Percentiles rank a stretch among this genome's conserved stretches.
phyloP scores from a whole-genome alignment of 2,888 invertebrate genomes.

The Leptinotarsa haldemani region DNA sequence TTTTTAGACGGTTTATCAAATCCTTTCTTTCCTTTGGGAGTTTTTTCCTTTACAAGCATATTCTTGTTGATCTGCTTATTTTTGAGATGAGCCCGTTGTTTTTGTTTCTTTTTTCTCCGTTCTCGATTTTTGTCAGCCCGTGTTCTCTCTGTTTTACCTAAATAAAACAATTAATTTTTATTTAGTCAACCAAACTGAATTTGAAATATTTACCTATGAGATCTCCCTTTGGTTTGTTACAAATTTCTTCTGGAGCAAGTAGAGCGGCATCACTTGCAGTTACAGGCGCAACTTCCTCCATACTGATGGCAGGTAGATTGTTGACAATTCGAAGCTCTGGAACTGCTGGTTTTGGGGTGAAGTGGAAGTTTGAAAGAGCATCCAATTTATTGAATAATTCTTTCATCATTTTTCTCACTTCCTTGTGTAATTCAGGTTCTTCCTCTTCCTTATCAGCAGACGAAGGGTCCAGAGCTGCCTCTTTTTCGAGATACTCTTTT shows the following conservation, averaged over 20 bases:
- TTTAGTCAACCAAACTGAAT: neutral
- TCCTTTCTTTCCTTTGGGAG: constrained; percentile 70
- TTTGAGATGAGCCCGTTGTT: constrained; percentile 72
- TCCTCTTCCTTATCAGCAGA: constrained; percentile 71
- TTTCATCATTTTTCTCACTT: constrained; percentile 80
- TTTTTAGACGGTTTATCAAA: constrained; percentile 71
- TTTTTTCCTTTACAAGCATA: constrained; percentile 42
- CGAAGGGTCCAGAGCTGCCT: constrained; percentile 70
- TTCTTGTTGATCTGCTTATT: constrained; percentile 64
- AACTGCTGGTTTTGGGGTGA: constrained; percentile 86
- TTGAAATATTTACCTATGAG: constrained; percentile 61
- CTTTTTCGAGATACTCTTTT: constrained; percentile 81
- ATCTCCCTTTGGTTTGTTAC: constrained; percentile 70
- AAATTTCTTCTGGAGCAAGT: constrained; percentile 93
- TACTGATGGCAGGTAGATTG: constrained; percentile 89
- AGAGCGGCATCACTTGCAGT: constrained; percentile 86
- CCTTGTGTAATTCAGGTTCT: constrained; percentile 81
- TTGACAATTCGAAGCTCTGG: constrained; percentile 91
- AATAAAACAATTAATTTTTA: constrained; percentile 6
- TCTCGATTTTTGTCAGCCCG: constrained; percentile 90
- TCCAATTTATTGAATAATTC: constrained; percentile 87
- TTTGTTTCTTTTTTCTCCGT: constrained; percentile 85
- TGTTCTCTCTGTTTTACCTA: constrained; percentile 81
- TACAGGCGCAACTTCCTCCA: constrained; percentile 96
- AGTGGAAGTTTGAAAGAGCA: constrained; percentile 93